Evolutionary conservation across 2,113 vertebrate genomes (phyloP).

Genomic region (Tylochromis polylepis): DNA sequence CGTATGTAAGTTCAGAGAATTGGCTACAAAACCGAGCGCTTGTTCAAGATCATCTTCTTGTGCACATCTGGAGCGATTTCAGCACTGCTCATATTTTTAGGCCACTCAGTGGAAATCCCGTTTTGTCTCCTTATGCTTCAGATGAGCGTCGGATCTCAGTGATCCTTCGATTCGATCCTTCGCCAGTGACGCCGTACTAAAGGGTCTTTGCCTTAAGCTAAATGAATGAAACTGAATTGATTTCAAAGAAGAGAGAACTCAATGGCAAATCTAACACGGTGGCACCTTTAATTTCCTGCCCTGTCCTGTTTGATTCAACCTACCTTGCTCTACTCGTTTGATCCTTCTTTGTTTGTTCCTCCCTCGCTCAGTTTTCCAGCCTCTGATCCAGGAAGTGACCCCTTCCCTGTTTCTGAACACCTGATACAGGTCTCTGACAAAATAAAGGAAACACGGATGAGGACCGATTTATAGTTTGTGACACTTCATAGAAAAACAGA

Average conservation of each 20-base stretch:
- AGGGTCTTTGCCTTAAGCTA: background rate
- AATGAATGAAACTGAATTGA: accelerated
- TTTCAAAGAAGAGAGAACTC: background rate
- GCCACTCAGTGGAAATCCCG: background rate
- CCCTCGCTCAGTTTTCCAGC: conserved; percentile 4
- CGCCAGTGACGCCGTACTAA: accelerated
- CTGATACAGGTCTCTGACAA: background rate
- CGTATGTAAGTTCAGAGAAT: background rate
- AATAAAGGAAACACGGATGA: conserved; percentile 9
- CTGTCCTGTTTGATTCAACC: background rate
- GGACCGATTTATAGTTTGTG: background rate
- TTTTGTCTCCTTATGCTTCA: background rate
- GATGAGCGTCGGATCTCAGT: background rate
- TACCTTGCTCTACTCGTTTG: background rate
- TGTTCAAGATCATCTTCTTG: accelerated
- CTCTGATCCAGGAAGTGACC: background rate
- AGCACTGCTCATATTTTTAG: background rate
- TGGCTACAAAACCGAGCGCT: background rate
- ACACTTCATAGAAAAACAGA: background rate
- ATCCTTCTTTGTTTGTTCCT: background rate
- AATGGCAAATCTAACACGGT: accelerated
- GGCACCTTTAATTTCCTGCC: conserved; percentile 13
- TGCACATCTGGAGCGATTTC: background rate
- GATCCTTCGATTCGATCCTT: background rate
- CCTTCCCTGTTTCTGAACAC: background rate